phyloP scores from a whole-genome alignment of 2,888 invertebrate genomes.

The Cheilosia urbana region DNA sequence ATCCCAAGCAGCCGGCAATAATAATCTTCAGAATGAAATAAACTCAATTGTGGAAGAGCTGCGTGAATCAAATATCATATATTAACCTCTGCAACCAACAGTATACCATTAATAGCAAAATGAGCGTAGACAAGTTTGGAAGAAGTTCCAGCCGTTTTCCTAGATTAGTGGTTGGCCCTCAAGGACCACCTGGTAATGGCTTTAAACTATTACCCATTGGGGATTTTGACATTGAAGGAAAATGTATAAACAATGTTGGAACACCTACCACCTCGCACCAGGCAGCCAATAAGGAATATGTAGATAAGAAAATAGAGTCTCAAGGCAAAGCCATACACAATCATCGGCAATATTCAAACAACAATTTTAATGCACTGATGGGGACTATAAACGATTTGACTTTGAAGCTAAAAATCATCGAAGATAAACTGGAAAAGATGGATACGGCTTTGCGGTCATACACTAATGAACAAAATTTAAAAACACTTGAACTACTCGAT shows the following conservation, averaged over 20 bases:
- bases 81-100: not conserved
- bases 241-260: too few relatives aligned
- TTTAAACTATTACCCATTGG: not conserved
- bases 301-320: too few relatives aligned
- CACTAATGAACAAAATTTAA: not conserved
- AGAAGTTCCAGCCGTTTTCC: too few relatives aligned
- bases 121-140: too few relatives aligned
- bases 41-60: not conserved
- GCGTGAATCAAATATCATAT: not conserved
- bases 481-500: not conserved
- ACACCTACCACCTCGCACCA: too few relatives aligned
- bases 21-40: slow-evolving; percentile 22
- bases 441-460: not conserved
- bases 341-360: not conserved
- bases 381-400: not conserved
- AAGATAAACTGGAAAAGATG: not conserved
- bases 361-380: not conserved
- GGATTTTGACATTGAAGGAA: too few relatives aligned
- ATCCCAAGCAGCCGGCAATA: slow-evolving; percentile 21
- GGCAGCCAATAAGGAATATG: too few relatives aligned
- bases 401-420: not conserved
- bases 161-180: not conserved
- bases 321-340: too few relatives aligned
- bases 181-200: not conserved
- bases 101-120: not conserved